Percentiles rank a stretch among this genome's conserved stretches.
Conservation (phyloP, 1,140 invertebrate genomes). For the Psix sp. region DNA sequence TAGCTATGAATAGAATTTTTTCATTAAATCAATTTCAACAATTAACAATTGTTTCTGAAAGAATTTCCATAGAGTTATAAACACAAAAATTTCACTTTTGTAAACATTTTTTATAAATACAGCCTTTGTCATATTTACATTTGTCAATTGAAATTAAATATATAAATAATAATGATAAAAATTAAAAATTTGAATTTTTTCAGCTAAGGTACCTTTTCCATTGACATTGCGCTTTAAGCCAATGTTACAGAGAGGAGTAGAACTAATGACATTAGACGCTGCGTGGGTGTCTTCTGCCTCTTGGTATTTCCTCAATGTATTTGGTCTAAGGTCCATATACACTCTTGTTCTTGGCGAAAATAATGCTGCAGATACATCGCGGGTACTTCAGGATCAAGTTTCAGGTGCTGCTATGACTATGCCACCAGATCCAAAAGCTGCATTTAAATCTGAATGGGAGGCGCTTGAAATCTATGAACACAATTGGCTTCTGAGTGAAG, state of each 20-base stretch:
- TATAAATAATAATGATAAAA: neutral
- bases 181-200: constrained; percentile 49
- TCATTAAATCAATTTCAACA: too few relatives aligned
- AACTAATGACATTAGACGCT: constrained; percentile 95
- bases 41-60: too few relatives aligned
- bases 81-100: too few relatives aligned
- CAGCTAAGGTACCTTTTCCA: constrained; percentile 98
- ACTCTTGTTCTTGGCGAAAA: constrained; percentile 98
- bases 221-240: constrained; percentile 98
- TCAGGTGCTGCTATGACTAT: constrained; percentile 97
- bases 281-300: constrained; percentile 99
- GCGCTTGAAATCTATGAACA: constrained; percentile 97
- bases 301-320: constrained; percentile 99
- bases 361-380: constrained; percentile 97
- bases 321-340: constrained; percentile 98
- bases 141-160: neutral
- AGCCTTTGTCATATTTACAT: too few relatives aligned
- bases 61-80: too few relatives aligned
- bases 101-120: too few relatives aligned
- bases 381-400: constrained; percentile 99
- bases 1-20: too few relatives aligned
- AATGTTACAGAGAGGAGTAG: constrained; percentile 98
- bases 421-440: constrained; percentile 97
- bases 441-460: constrained; percentile 99
- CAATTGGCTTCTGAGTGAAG: constrained; percentile 90